Evolutionary conservation across 2,797 vertebrate species (phyloP), one percentile per base, ranked within the genome.

Genomic region (Geotrypetes seraphini): DNA sequence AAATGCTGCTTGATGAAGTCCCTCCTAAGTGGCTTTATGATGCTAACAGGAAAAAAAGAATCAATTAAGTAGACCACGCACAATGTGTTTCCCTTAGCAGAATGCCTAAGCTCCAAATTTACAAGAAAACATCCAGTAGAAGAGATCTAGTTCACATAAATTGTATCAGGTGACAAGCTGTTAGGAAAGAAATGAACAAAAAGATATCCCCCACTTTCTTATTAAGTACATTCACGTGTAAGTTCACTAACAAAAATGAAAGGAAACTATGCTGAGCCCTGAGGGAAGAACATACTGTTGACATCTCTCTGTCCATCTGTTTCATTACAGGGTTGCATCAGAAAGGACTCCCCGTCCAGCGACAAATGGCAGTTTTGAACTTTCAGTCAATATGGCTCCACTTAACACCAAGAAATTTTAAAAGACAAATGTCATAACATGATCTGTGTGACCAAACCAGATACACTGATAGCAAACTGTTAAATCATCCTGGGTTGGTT

Each of bases 381-480:
- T 1, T 0, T 19, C 14, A 43, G 43, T 50, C 34, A 43, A 10
- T 4, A 16, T 16, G 32, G 38, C 54, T 60, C 54, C 49, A 36
- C 51, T 35, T 36, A 43, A 32, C 22, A 24, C n/a, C 13, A 33
- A 34, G 32, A 47, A 2, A 1, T 28, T 47, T 0, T 3, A 37
- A n/a, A n/a, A 46, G 36, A 19, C 28, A 53, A 53, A 50, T 45
- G 32, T 50, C 36, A 47, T 30, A 43, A 54, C 47, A 32, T 29
- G 37, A 38, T 35, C 60, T 37, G 48, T 31, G 42, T 1, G 7
- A 47, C 43, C 38, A 50, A 40, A 55, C 12, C 22, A 37, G 14
- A n/a, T 47, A 32, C 52, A 29, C 22, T 58, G 30, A 45, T 48
- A 57, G 16, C 34, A 44, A 48, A 0, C 0, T 24, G 39, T 29